These are phyloP conservation scores for Alitta virens DNA, from an alignment of 2,888 invertebrate species.

Conservation along the genomic window DNA sequence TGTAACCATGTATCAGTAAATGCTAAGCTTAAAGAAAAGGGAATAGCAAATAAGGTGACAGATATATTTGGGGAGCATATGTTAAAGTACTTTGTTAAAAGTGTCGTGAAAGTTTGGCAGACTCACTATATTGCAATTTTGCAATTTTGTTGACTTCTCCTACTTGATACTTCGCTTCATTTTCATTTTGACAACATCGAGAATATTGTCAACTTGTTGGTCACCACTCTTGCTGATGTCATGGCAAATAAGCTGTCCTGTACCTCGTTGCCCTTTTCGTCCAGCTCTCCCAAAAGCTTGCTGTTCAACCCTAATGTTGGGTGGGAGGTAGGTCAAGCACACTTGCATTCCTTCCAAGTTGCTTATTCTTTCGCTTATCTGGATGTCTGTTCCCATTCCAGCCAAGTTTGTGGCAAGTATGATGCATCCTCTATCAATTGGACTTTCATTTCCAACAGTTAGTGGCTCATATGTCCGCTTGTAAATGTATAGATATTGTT, in stretches of 20 bases:
- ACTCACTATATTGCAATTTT: no score
- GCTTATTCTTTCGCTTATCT: conserved; percentile 8
- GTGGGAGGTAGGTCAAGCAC: conserved; percentile 25
- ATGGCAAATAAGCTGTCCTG: conserved; percentile 19
- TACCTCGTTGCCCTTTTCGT: conserved; percentile 26
- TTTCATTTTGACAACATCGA: no score
- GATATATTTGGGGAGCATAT: no score
- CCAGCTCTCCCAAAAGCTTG: conserved; percentile 27
- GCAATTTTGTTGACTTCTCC: no score
- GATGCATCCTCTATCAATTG: conserved; percentile 15
- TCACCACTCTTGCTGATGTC: no score
- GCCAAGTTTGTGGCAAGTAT: conserved; percentile 29
- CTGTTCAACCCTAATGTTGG: conserved; percentile 24
- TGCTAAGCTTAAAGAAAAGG: no score
- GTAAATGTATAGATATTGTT: not conserved
- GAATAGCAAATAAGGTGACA: no score
- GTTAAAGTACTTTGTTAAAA: no score
- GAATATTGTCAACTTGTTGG: no score
- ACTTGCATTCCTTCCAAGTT: conserved; percentile 28
- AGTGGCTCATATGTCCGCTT: not conserved
- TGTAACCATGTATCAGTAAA: no score
- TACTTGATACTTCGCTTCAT: no score
- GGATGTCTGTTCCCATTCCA: conserved; percentile 28
- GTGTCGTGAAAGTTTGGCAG: no score
- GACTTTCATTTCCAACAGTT: not conserved